A percentile compares a stretch with the other conserved stretches of the same genome.
These are phyloP conservation scores for Acanthopleura granulata DNA, from an alignment of 2,888 invertebrate species.

Conservation along the genomic window DNA sequence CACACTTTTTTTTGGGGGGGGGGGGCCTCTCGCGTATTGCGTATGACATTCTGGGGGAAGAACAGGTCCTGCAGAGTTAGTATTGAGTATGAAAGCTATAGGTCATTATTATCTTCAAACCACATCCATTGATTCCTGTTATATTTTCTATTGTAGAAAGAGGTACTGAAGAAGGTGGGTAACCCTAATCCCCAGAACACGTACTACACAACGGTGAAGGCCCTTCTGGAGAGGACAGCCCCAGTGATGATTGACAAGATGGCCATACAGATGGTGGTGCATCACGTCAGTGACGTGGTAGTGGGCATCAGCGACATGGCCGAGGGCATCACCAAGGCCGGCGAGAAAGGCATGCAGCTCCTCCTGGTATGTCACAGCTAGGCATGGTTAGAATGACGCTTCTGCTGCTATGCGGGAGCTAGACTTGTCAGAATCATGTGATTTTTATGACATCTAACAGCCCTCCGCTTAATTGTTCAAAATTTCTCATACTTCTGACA, in stretches of 20 bases:
- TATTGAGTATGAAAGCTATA: not conserved
- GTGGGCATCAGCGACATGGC: conserved; percentile 52
- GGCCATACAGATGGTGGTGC: conserved; percentile 78
- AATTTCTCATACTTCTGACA: too few species aligned
- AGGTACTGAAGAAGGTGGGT: conserved; percentile 91
- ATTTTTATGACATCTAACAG: too few species aligned
- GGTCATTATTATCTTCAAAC: too few species aligned
- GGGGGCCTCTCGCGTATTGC: too few species aligned
- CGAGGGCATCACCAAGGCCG: conserved; percentile 73
- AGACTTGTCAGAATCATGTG: too few species aligned
- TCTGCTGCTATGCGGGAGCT: too few species aligned
- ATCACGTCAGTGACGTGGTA: conserved; percentile 71
- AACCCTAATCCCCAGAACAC: conserved; percentile 95
- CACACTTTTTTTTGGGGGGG: too few species aligned
- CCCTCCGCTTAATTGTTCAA: too few species aligned
- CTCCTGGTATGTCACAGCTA: conserved; percentile 76
- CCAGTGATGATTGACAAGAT: conserved; percentile 96
- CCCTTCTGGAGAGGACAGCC: conserved; percentile 92
- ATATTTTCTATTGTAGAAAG: conserved; percentile 73
- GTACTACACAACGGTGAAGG: conserved; percentile 96
- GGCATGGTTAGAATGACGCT: too few species aligned
- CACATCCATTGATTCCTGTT: too few species aligned
- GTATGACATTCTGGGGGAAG: too few species aligned
- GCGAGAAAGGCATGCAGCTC: conserved; percentile 89
- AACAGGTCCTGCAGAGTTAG: too few species aligned